Evolutionary conservation across 2,888 invertebrate species (phyloP).

Genomic region (Cordylochernes scorpioides): DNA sequence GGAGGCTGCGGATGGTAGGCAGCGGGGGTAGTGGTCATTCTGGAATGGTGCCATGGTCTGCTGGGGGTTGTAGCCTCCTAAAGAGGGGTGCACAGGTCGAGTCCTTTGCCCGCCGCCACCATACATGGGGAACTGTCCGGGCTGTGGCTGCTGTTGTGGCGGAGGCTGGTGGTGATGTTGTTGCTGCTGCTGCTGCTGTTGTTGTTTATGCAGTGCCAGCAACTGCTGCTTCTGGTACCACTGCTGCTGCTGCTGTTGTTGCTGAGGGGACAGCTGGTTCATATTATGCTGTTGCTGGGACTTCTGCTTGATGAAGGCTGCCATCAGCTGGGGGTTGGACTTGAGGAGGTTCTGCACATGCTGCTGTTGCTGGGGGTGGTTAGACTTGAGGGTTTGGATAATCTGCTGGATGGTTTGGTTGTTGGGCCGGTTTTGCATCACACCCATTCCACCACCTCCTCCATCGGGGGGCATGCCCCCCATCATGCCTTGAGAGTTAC

Average conservation of each 20-base stretch:
- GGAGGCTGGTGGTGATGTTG: slow-evolving; percentile 16
- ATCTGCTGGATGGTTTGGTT: slow-evolving; percentile 31
- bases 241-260: slow-evolving; percentile 3
- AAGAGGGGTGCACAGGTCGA: too few species aligned
- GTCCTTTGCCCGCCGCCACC: too few species aligned
- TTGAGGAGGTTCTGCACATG: slow-evolving; percentile 61
- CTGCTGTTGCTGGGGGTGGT: slow-evolving; percentile 67
- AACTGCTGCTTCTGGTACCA: slow-evolving; percentile 9
- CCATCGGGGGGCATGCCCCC: background rate
- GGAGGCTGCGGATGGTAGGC: too few species aligned
- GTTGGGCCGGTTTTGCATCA: background rate
- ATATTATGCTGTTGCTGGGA: slow-evolving; percentile 21
- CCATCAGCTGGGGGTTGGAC: slow-evolving; percentile 78
- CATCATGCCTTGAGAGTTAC: too few species aligned
- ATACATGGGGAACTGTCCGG: too few species aligned
- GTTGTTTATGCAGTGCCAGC: slow-evolving; percentile 8
- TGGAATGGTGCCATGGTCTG: too few species aligned
- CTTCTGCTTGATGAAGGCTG: slow-evolving; percentile 68
- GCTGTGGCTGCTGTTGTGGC: slow-evolving; percentile 17
- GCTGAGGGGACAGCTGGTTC: too few species aligned
- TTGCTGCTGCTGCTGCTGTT: slow-evolving; percentile 16
- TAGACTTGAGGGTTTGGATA: slow-evolving; percentile 62
- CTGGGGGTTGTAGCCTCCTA: too few species aligned
- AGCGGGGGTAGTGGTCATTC: too few species aligned
- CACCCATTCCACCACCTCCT: background rate